Conservation (phyloP, 1,140 invertebrate species). For the Apolygus lucorum region DNA sequence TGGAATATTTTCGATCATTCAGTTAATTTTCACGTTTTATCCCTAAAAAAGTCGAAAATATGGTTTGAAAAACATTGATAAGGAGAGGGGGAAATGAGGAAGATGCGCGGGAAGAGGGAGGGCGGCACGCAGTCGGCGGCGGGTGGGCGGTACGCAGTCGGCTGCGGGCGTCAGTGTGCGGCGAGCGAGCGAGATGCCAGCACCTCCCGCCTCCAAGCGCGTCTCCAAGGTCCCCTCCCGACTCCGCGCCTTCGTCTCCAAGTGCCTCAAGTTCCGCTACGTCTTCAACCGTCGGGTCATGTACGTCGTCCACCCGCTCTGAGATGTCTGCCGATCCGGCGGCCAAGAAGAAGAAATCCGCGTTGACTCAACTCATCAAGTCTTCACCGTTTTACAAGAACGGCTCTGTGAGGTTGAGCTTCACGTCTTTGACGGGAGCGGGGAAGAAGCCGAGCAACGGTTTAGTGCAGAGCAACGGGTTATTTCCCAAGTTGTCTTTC, state of each 20-base stretch:
- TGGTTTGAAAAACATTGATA: too few relatives aligned
- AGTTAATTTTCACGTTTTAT: too few relatives aligned
- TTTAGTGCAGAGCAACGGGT: background rate
- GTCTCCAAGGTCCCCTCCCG: conserved; percentile 1
- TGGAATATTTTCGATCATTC: too few relatives aligned
- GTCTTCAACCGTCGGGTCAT: conserved; percentile 32
- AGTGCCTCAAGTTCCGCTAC: conserved; percentile 34
- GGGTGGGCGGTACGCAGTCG: conserved; percentile 9
- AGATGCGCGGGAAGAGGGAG: conserved; percentile 15
- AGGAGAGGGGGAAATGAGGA: background rate
- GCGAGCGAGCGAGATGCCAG: conserved; percentile 24
- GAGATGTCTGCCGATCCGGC: conserved; percentile 31
- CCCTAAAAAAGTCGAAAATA: too few relatives aligned
- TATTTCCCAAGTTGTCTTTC: conserved; percentile 27
- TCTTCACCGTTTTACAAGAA: conserved; percentile 41
- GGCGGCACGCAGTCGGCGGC: conserved; percentile 16
- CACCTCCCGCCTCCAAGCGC: conserved; percentile 16
- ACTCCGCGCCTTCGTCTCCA: conserved; percentile 10
- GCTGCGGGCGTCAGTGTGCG: conserved; percentile 25
- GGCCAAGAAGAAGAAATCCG: conserved; percentile 42
- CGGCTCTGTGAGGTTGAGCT: conserved; percentile 39
- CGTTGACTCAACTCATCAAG: conserved; percentile 38
- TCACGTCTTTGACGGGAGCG: conserved; percentile 38
- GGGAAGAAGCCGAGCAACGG: background rate
- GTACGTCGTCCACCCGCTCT: conserved; percentile 38